Evolutionary conservation across 1,140 invertebrate species (phyloP).

Genomic region (Atta texana): DNA sequence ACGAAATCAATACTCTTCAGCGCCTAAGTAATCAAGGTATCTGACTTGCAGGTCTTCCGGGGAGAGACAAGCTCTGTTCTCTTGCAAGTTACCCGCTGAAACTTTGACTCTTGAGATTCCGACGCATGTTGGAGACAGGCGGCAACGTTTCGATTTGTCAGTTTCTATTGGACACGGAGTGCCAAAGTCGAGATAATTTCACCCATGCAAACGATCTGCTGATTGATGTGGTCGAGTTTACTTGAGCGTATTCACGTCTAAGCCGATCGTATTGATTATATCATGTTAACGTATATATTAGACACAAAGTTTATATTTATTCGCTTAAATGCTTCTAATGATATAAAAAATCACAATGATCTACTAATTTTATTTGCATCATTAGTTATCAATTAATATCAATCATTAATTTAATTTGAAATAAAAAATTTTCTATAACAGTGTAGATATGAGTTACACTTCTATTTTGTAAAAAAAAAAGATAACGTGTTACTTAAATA

Average conservation of each 20-base stretch:
- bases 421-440: neutral
- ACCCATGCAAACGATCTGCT: constrained; percentile 20
- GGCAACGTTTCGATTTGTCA: constrained; percentile 33
- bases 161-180: constrained; percentile 17
- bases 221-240: constrained; percentile 35
- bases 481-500: neutral
- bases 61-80: constrained; percentile 79
- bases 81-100: constrained; percentile 71
- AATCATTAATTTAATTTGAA: constrained; percentile 3
- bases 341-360: neutral
- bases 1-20: constrained; percentile 86
- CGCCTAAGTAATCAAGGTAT: constrained; percentile 86
- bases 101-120: constrained; percentile 52
- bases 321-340: neutral
- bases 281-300: neutral
- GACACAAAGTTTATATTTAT: neutral
- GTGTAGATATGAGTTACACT: neutral
- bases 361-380: neutral
- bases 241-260: neutral
- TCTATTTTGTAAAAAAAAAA: neutral
- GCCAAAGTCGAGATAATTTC: constrained; percentile 57
- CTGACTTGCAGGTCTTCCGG: constrained; percentile 85
- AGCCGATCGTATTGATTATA: neutral
- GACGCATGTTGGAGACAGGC: neutral
- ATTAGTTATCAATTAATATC: neutral